Conservation (phyloP, 2,797 vertebrate species). For the Tauraco hartlaubi region DNA sequence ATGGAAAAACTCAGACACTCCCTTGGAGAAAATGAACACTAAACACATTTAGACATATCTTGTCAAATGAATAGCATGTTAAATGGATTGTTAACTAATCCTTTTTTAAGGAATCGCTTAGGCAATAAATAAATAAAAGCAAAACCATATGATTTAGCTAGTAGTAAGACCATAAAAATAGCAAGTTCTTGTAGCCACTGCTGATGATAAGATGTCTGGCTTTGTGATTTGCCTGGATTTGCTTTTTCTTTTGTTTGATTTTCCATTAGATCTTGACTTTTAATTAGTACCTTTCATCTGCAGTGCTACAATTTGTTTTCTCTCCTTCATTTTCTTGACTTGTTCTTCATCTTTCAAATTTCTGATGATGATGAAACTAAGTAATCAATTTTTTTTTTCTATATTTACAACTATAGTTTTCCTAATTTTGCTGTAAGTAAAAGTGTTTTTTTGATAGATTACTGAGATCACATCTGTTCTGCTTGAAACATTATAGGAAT, state of each 20-base stretch:
- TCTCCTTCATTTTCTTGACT: not conserved
- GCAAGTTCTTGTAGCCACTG: not conserved
- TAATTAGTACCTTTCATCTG: not conserved
- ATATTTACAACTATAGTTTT: not conserved
- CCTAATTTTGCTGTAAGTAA: not conserved
- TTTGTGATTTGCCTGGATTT: not conserved
- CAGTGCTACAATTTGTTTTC: not conserved
- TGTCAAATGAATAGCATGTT: not conserved
- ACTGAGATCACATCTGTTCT: not conserved
- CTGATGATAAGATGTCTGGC: not conserved
- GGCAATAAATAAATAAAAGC: not conserved
- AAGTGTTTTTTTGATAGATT: not conserved
- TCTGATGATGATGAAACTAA: not conserved
- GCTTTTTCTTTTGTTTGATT: not conserved
- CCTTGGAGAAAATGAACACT: not conserved
- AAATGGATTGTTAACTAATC: not conserved
- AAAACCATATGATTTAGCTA: not conserved
- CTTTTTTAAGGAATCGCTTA: not conserved
- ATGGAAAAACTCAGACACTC: not conserved
- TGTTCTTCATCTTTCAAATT: not conserved
- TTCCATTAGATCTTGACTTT: not conserved
- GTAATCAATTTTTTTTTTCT: not conserved
- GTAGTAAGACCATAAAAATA: not conserved
- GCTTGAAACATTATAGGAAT: not conserved
- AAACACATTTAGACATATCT: not conserved